phyloP scores from a whole-genome alignment of 2,113 vertebrate species.

The Donacobius atricapilla region DNA sequence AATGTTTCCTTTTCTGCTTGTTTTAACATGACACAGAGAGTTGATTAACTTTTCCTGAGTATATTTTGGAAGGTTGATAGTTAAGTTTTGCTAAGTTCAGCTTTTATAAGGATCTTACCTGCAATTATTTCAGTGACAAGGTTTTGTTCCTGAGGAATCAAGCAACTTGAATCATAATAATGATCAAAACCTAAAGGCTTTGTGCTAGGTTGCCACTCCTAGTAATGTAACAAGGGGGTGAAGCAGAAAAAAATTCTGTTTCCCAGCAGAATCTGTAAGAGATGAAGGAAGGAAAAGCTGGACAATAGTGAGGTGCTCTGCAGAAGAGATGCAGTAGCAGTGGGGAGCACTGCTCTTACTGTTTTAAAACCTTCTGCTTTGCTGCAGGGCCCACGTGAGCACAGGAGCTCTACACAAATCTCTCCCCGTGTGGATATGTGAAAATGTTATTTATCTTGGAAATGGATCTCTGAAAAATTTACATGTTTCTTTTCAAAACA shows the following conservation, averaged over 20 bases:
- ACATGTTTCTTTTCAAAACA: neutral
- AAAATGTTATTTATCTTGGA: neutral
- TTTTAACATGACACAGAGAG: slow-evolving; percentile 9
- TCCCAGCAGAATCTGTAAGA: neutral
- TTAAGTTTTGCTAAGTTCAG: neutral
- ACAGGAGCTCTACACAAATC: neutral
- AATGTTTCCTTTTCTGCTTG: slow-evolving; percentile 12
- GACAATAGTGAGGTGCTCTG: neutral
- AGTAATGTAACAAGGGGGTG: neutral
- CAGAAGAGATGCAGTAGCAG: neutral
- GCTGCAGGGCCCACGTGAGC: neutral
- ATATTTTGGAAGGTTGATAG: neutral
- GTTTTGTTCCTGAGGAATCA: neutral
- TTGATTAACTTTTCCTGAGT: slow-evolving; percentile 3
- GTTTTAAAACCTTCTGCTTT: neutral
- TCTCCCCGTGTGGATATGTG: fast-evolving
- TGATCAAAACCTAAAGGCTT: neutral
- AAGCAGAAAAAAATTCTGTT: neutral
- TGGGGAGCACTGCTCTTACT: neutral
- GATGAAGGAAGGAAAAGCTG: neutral
- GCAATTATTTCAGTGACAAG: neutral
- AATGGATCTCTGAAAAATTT: neutral
- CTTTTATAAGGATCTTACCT: neutral
- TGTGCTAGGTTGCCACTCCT: neutral
- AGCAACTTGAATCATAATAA: neutral